These are phyloP conservation scores for Galago senegalensis DNA, from an alignment of 2,797 vertebrate species.

Conservation along the genomic window DNA sequence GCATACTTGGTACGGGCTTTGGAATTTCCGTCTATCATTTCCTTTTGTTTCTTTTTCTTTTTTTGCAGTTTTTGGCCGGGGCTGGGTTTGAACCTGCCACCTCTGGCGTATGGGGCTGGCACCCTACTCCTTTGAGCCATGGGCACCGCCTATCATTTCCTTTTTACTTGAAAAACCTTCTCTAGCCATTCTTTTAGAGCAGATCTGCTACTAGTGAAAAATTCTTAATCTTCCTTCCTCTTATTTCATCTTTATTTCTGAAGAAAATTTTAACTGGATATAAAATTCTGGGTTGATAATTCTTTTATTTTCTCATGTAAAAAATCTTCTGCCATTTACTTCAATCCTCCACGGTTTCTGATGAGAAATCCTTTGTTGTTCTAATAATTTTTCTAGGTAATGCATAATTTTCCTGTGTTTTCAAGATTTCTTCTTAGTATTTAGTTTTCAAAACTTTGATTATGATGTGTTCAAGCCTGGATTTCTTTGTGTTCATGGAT, in stretches of 20 bases:
- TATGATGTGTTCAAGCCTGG: not conserved
- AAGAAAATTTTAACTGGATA: conserved; percentile 17
- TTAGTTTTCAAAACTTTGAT: not conserved
- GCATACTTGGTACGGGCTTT: too few species aligned
- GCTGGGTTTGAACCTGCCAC: too few species aligned
- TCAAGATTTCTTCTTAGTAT: not conserved
- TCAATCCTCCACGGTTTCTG: not conserved
- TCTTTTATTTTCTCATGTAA: not conserved
- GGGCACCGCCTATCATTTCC: too few species aligned
- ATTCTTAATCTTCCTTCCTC: not conserved
- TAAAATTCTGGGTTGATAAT: not conserved
- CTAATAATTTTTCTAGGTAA: not conserved
- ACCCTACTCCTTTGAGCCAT: too few species aligned
- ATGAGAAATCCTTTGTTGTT: not conserved
- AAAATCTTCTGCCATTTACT: not conserved
- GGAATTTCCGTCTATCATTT: not conserved
- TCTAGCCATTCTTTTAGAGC: not conserved
- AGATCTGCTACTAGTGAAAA: not conserved
- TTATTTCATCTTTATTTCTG: not conserved
- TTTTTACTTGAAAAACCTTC: too few species aligned
- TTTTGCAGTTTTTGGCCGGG: too few species aligned
- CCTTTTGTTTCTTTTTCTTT: not conserved
- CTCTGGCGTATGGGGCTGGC: too few species aligned
- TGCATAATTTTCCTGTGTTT: not conserved
- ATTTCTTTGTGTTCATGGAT: not conserved